phyloP scores from a whole-genome alignment of 2,888 invertebrate genomes.

The Lordiphosa fenestrarum region DNA sequence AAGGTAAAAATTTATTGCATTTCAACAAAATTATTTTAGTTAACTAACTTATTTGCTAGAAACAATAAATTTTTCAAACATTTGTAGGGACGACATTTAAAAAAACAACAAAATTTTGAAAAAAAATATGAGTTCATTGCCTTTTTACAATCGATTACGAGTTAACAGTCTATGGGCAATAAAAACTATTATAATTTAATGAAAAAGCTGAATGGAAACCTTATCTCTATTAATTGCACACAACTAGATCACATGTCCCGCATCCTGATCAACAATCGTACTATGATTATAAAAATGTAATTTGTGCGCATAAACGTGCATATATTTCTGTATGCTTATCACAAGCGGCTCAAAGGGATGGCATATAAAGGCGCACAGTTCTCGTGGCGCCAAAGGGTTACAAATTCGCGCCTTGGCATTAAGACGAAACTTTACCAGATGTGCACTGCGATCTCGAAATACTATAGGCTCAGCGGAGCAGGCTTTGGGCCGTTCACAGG shows the following conservation, averaged over 20 bases:
- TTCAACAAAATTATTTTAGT: too few species aligned
- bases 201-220: too few species aligned
- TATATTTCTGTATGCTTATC: constrained; percentile 95
- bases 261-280: constrained; percentile 48
- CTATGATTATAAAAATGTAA: constrained; percentile 90
- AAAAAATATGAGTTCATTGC: too few species aligned
- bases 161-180: too few species aligned
- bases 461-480: constrained; percentile 90
- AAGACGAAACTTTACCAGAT: constrained; percentile 91
- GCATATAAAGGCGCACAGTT: constrained; percentile 95
- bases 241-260: too few species aligned
- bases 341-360: constrained; percentile 98
- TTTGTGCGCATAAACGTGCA: constrained; percentile 96
- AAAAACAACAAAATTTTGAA: too few species aligned
- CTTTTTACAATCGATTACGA: too few species aligned
- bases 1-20: too few species aligned
- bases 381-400: constrained; percentile 82
- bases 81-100: too few species aligned
- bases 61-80: constrained; percentile 21
- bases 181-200: too few species aligned
- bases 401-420: constrained; percentile 39
- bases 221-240: too few species aligned
- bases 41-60: too few species aligned
- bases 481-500: constrained; percentile 96
- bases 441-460: constrained; percentile 91